Base-by-base conservation (phyloP, 2,113 vertebrate species). In the Serilophus lunatus region DNA sequence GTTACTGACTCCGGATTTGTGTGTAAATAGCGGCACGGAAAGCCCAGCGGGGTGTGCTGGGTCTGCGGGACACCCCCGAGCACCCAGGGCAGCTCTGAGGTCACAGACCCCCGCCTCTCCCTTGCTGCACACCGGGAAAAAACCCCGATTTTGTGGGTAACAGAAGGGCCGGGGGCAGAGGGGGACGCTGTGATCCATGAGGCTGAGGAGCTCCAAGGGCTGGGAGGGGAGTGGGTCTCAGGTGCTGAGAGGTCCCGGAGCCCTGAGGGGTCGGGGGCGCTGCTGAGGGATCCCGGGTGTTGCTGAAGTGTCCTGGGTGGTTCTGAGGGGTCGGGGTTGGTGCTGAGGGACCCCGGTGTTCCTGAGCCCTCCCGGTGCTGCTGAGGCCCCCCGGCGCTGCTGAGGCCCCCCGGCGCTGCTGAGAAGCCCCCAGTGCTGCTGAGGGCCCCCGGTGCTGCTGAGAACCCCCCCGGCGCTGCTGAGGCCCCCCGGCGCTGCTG, bases 91-190 rank as follows among this genome's bases (percentile, higher is more conserved):
- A 66, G 68, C 51, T 57, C 60, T 38, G 38, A 9, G 16, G 59
- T 25, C 18, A 45, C 20, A 9, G 23, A 8, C 7, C 8, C 1
- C 1, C 3, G 15, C 59, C 28, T 51, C 59, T 51, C 22, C 31
- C 35, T 64, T 2, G 0, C 6, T 7, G 50, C 31, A 26, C 11
- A 35, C 4, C 7, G 12, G 12, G 22, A 22, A 33, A 33, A 5
- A 0, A 57, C 26, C 44, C 5, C 3, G 2, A 5, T 17, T 51
- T 18, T 24, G 23, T 28, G 57, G 63, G 45, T 2, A 45, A 33
- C 63, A 45, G 38, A 63, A 60, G 38, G 14, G 26, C 36, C 72
- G 8, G 54, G 64, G 3, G 1, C 4, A 19, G 33, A 60, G 45
- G 26, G 65, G 7, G 6, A 2, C 9, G 13, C 64, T 3, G 51